Evolutionary conservation across 2,888 invertebrate species (phyloP).

Genomic region (Ennomos quercinarius): DNA sequence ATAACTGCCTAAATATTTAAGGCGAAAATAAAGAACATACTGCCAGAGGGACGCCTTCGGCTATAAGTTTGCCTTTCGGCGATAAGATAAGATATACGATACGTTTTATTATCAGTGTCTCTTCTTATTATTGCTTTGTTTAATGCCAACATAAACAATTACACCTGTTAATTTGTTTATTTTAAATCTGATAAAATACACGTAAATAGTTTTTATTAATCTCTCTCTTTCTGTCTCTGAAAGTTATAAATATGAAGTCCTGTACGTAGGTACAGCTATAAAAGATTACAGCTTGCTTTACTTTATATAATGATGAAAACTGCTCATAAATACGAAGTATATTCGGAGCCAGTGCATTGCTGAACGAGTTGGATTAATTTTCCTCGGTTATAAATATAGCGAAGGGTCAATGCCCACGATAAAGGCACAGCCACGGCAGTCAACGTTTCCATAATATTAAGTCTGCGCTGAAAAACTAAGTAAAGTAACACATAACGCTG

Average conservation of each 20-base stretch:
- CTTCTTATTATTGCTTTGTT: too few species aligned
- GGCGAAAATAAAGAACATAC: constrained; percentile 36
- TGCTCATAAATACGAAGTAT: too few species aligned
- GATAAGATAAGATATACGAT: constrained; percentile 13
- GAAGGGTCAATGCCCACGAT: constrained; percentile 31
- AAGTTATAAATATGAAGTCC: too few species aligned
- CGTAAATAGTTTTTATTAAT: too few species aligned
- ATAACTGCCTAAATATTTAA: constrained; percentile 17
- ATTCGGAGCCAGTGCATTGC: neutral
- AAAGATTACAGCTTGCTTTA: too few species aligned
- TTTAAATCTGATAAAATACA: too few species aligned
- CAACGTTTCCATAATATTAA: constrained; percentile 32
- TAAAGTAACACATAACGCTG: too few species aligned
- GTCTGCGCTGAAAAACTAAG: constrained; percentile 31
- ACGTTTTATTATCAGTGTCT: neutral
- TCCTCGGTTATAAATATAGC: constrained; percentile 26
- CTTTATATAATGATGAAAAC: too few species aligned
- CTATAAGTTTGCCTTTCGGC: constrained; percentile 27
- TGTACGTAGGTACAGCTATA: too few species aligned
- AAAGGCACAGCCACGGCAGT: constrained; percentile 17
- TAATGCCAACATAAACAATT: too few species aligned
- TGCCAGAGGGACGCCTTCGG: constrained; percentile 27
- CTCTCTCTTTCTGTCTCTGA: too few species aligned
- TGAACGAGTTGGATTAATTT: constrained; percentile 15
- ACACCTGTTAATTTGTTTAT: too few species aligned